phyloP scores from a whole-genome alignment of 2,113 vertebrate species.

The Setophaga coronata region DNA sequence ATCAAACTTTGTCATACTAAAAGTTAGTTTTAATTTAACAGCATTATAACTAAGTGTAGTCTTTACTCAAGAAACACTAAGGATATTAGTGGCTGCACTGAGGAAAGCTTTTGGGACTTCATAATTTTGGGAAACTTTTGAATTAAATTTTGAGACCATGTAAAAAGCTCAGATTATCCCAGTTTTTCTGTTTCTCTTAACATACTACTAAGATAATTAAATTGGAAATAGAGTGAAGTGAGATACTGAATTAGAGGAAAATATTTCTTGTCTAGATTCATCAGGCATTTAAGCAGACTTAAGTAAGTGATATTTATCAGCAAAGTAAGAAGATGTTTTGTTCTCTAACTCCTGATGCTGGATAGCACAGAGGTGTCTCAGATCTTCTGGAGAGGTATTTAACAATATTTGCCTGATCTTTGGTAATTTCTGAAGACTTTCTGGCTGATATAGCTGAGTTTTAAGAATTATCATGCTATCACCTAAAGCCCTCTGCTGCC shows the following conservation, averaged over 20 bases:
- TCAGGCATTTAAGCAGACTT: neutral
- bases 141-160: neutral
- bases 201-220: neutral
- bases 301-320: neutral
- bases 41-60: neutral
- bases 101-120: neutral
- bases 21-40: neutral
- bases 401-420: neutral
- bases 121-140: neutral
- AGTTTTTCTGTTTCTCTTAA: neutral
- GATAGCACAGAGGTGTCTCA: neutral
- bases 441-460: neutral
- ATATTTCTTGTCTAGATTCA: neutral
- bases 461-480: neutral
- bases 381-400: neutral
- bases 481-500: neutral
- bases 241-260: neutral
- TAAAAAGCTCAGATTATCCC: neutral
- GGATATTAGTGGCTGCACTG: neutral
- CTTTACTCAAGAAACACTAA: neutral
- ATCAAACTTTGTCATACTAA: neutral
- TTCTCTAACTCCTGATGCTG: neutral
- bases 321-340: neutral
- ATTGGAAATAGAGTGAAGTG: neutral
- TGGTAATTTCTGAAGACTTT: neutral